phyloP scores from a whole-genome alignment of 2,113 vertebrate species.

The Hypomesus transpacificus region DNA sequence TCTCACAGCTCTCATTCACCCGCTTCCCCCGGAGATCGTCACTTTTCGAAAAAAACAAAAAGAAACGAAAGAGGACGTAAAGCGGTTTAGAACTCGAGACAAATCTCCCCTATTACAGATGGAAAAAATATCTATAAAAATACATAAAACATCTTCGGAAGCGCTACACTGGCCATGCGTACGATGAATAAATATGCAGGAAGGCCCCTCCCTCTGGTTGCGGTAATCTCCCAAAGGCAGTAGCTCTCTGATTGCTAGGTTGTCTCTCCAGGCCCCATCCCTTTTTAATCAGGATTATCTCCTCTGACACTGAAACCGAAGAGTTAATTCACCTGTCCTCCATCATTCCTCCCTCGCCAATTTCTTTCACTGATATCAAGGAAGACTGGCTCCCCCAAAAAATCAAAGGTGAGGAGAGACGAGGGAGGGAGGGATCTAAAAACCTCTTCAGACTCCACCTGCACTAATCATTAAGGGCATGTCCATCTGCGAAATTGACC shows the following conservation, averaged over 20 bases:
- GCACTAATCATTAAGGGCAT: no score
- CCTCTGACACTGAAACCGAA: conserved; percentile 48
- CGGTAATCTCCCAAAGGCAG: conserved; percentile 54
- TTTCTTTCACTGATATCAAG: conserved; percentile 12
- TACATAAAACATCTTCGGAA: conserved; percentile 3
- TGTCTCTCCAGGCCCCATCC: conserved; percentile 45
- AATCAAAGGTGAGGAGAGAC: background rate
- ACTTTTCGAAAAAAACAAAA: no score
- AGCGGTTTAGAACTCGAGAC: conserved; percentile 11
- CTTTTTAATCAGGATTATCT: conserved; percentile 71
- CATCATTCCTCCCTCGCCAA: conserved; percentile 3
- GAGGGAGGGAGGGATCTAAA: background rate
- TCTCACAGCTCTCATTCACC: conserved; percentile 1
- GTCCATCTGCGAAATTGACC: no score
- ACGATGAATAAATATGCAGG: conserved; percentile 50
- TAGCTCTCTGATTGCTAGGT: conserved; percentile 50
- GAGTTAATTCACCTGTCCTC: conserved; percentile 50
- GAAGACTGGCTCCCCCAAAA: background rate
- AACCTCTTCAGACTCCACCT: no score
- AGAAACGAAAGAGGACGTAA: background rate
- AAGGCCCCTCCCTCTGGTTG: conserved; percentile 11
- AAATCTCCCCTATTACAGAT: conserved; percentile 27
- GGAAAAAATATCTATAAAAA: conserved; percentile 3
- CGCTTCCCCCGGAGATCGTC: no score
- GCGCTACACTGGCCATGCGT: conserved; percentile 26